These are phyloP conservation scores for Ostrea denselamellosa DNA, from an alignment of 1,140 invertebrate species.

Conservation along the genomic window DNA sequence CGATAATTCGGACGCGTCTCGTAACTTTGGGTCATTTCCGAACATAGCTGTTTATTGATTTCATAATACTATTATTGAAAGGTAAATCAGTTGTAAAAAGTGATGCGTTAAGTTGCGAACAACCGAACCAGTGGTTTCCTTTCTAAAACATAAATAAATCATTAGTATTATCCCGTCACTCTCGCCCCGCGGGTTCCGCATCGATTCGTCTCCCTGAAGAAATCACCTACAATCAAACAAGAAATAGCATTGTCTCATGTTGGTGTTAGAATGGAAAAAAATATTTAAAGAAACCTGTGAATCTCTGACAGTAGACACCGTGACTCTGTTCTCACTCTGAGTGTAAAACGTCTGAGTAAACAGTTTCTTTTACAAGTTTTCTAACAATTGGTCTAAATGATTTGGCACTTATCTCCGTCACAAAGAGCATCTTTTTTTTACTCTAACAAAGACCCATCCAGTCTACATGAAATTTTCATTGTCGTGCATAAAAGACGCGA, in stretches of 20 bases:
- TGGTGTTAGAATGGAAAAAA: not conserved
- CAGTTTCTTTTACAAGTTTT: not conserved
- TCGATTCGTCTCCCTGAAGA: not conserved
- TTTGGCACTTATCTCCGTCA: not conserved
- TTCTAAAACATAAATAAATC: not conserved
- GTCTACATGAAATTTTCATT: not conserved
- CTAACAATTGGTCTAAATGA: not conserved
- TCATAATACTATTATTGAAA: conserved; percentile 15
- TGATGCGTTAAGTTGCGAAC: not conserved
- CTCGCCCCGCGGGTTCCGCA: not conserved
- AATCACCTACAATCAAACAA: not conserved
- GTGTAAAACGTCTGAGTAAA: conserved; percentile 25
- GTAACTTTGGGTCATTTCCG: conserved; percentile 17
- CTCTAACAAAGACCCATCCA: not conserved
- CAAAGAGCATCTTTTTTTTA: conserved; percentile 4
- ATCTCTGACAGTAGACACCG: not conserved
- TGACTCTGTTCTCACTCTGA: not conserved
- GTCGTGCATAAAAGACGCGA: no score
- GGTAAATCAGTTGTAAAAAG: not conserved
- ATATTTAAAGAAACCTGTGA: conserved; percentile 16
- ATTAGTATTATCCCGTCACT: not conserved
- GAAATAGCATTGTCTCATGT: not conserved
- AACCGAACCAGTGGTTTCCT: not conserved
- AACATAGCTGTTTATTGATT: conserved; percentile 7
- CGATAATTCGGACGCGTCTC: not conserved